Evolutionary conservation across 1,140 invertebrate genomes (phyloP).

Genomic region (Drosophila sp.): DNA sequence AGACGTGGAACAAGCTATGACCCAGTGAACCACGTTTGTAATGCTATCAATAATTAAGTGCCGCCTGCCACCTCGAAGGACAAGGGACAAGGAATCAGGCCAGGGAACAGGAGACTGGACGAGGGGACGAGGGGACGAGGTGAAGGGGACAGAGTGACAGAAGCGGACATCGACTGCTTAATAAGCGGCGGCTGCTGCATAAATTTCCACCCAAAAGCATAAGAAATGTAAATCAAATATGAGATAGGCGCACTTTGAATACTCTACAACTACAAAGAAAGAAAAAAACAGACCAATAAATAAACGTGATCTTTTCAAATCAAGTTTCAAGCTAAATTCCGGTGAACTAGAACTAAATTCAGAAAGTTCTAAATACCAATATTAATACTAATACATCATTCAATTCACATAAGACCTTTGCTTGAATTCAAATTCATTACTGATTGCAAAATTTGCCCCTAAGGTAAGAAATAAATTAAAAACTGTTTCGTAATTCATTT

Average conservation of each 20-base stretch:
- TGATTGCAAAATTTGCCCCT: too few relatives aligned
- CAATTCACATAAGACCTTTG: too few relatives aligned
- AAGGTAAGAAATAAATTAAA: too few relatives aligned
- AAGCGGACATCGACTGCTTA: constrained; percentile 65
- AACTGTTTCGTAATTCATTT: too few relatives aligned
- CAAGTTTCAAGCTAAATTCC: too few relatives aligned
- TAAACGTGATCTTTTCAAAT: too few relatives aligned
- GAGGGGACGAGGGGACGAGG: neutral
- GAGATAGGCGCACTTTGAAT: neutral
- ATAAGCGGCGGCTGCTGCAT: constrained; percentile 78
- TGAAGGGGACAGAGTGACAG: constrained; percentile 2
- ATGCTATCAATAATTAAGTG: constrained; percentile 83
- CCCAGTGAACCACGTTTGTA: constrained; percentile 75
- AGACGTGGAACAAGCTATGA: constrained; percentile 59
- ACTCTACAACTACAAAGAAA: constrained; percentile 17
- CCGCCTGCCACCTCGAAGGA: constrained; percentile 69
- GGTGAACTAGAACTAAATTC: too few relatives aligned
- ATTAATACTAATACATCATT: too few relatives aligned
- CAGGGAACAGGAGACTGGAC: neutral
- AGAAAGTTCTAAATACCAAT: too few relatives aligned
- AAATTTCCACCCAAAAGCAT: constrained; percentile 69
- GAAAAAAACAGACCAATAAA: too few relatives aligned
- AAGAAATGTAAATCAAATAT: constrained; percentile 32
- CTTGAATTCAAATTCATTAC: too few relatives aligned
- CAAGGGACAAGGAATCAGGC: constrained; percentile 4